Base-by-base conservation (phyloP, 2,113 vertebrate genomes). In the Eonycteris spelaea region DNA sequence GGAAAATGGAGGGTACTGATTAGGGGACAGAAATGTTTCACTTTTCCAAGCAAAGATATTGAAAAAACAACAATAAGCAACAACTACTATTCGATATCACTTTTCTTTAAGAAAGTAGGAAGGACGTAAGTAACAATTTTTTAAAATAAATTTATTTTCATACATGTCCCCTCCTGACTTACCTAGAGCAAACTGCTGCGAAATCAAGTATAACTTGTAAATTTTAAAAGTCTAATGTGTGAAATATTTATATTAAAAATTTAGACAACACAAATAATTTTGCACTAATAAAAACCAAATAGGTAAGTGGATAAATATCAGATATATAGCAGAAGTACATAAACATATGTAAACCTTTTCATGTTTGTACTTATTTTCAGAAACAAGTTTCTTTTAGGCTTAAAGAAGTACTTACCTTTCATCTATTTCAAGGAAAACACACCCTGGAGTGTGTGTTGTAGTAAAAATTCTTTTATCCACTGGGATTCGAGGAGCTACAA, bases 401-500 rank as follows among this genome's bases (percentile, higher is more conserved):
- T 80, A 71, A 91, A 88, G 40, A 88, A 68, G 63, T 84, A 84
- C 90, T 98, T 88, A 99, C 99, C 99, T 99, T 97, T 99, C 99
- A 95, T 99, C 99, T 97, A 99, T 99, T 97, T 99, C 99, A 96
- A 99, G 98, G 97, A 99, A 99, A 87, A 99, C 98, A 98, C 99
- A 99, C 85, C 98, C 99, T 61, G 99, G 99, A 4, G 99, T 99
- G 96, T 99, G 99, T 67, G 99, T 99, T 43, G 99, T 99, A 89
- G 99, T 99, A 98, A 99, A 99, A 98, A 99, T 99, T 90, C 99
- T 99, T 97, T 99, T 99, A 97, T 99, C 99, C 96, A 98, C 97
- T 40, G 99, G 99, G 92, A 99, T 99, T 86, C 98, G 98, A 95
- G 99, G 99, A 70, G 99, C 99, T 99, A 97, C 22, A 40, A 38